Evolutionary conservation across 2,113 vertebrate genomes (phyloP), one percentile per base, ranked within the genome.

Genomic region (Falcunculus frontatus): DNA sequence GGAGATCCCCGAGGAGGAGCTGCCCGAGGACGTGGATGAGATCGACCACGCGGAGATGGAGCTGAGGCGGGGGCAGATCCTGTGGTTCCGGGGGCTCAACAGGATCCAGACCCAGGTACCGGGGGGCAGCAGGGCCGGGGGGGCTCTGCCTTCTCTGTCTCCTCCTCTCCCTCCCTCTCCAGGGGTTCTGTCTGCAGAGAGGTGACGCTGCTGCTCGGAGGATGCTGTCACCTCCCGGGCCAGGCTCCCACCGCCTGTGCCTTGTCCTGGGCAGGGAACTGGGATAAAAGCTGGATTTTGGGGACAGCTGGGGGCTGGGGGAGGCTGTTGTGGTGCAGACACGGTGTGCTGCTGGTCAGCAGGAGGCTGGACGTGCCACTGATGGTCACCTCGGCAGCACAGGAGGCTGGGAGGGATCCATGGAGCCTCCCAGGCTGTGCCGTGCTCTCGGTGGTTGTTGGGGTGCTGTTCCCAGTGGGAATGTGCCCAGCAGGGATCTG

Each of bases 61-160:
- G 97, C 97, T 99, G 90, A 96, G 99, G 73, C 97, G 99, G 9
- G 99, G 99, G 78, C 99, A 99, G 98, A 99, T 99, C 97, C 98
- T 99, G 50, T 99, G 99, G 99, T 99, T 99, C 98, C 97, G 99
- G 94, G 99, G 99, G 32, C 98, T 99, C 95, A 99, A 99, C 98
- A 99, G 99, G 70, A 99, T 99, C 98, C 99, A 99, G 98, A 99
- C 99, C 8, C 99, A 99, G 99, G 99, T 99, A 99, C 69, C 14
- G 77, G 21, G 68, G 67, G 73, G n/a, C 74, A 15, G 56, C 1
- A 23, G 50, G 63, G 5, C 32, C 1, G 3, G 18, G 82, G 82
- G 94, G 90, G 83, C 33, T 93, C 72, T 25, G 69, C 56, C 70
- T 92, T 19, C 41, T 68, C 42, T 30, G 4, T 44, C 29, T 47